Evolutionary conservation across 1,140 invertebrate genomes (phyloP), one percentile per base, ranked within the genome.

Genomic region (Apis florea): DNA sequence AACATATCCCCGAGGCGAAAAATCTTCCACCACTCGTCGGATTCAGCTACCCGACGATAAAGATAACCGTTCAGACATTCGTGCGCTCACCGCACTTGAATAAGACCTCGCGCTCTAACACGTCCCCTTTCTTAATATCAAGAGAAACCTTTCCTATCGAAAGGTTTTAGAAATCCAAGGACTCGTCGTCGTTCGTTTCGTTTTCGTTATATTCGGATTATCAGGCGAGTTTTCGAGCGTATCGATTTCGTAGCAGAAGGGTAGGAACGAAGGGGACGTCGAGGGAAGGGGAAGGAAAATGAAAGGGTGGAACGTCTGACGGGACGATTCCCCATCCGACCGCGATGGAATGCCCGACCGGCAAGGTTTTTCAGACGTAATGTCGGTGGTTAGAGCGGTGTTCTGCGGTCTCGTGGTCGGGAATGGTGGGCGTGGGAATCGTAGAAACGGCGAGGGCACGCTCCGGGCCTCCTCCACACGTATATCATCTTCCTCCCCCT

Each of bases 341-440:
- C 81, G 61, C 53, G 56, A 77, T 63, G 80, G 67, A 80, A 77
- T 80, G 77, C 58, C 53, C 73, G 71, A 61, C 76, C 66, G 85
- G 72, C 31, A 77, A 69, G 84, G 24, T 84, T 81, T 86, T 86
- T 87, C 66, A 61, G 40, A 51, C 64, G 73, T 86, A 84, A 87
- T 87, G 78, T 81, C 77, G 80, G 69, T 86, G 77, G 82, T 87
- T 87, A 77, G 85, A 76, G 76, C 59, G 69, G 21, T 68, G 19
- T 21, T 58, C 68, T 83, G 84, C 85, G 84, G 81, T 83, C 80
- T 83, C 67, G 64, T 53, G 63, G 59, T 59, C 63, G 54, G 10
- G 59, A 31, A 69, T 31, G 79, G 88, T 89, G 71, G 88, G 87
- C 88, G 88, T 89, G 88, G 83, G 88, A 89, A 89, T 89, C 68